Conservation (phyloP, 2,888 invertebrate species). For the Byasa hedistus region DNA sequence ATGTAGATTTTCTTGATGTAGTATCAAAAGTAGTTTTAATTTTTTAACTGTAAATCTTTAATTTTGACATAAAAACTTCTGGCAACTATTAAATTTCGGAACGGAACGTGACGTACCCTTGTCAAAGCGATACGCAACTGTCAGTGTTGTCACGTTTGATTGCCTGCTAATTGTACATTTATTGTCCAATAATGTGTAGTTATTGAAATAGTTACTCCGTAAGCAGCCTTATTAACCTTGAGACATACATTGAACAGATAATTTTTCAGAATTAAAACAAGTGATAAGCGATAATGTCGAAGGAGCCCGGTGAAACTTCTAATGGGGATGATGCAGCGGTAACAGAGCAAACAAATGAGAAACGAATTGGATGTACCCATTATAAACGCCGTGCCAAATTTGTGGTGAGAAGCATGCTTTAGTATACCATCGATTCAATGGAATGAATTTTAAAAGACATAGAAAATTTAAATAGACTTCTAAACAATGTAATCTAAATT, state of each 20-base stretch:
- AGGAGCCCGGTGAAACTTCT: conserved; percentile 47
- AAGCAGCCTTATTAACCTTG: conserved; percentile 31
- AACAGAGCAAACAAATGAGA: conserved; percentile 54
- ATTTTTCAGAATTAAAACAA: conserved; percentile 20
- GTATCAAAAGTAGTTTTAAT: no score
- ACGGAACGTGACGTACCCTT: not conserved
- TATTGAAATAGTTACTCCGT: conserved; percentile 34
- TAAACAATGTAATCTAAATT: conserved; percentile 54
- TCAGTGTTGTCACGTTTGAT: conserved; percentile 33
- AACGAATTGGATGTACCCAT: conserved; percentile 87
- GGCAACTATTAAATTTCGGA: not conserved
- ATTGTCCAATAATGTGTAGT: conserved; percentile 35
- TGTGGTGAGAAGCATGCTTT: conserved; percentile 82
- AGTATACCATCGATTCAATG: no score
- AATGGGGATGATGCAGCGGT: conserved; percentile 46
- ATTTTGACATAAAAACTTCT: not conserved
- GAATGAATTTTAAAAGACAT: no score
- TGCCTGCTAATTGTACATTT: conserved; percentile 34
- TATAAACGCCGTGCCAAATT: conserved; percentile 92
- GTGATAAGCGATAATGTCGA: conserved; percentile 54
- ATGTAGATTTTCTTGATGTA: no score
- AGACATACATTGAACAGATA: conserved; percentile 23
- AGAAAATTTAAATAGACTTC: conserved; percentile 33
- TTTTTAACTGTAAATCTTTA: not conserved
- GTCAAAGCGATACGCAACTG: not conserved